Percentiles rank a stretch among this genome's conserved stretches.
Conservation (phyloP, 2,113 vertebrate species). For the Catharus minimus region DNA sequence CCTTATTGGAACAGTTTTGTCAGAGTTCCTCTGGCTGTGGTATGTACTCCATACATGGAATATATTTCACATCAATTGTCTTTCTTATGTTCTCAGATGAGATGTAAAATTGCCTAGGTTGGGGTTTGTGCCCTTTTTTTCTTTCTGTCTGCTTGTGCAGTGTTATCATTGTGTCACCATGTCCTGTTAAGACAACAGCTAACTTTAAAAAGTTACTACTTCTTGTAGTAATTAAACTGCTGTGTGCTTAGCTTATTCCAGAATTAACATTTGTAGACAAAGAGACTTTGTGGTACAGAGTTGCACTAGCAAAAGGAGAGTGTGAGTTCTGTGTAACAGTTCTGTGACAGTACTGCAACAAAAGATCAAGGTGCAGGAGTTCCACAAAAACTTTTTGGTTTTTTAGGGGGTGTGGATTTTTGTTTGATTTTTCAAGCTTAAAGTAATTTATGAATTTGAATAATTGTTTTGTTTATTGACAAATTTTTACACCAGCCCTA, state of each 20-base stretch:
- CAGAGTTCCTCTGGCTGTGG: conserved; percentile 98
- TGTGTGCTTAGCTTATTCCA: background rate
- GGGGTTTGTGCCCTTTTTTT: background rate
- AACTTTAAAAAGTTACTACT: background rate
- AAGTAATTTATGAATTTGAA: background rate
- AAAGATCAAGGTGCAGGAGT: background rate
- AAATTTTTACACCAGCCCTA: background rate
- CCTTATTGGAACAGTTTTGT: conserved; percentile 94
- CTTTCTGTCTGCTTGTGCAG: background rate
- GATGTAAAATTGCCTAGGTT: background rate
- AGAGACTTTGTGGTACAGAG: background rate
- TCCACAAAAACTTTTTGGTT: background rate
- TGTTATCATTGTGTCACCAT: background rate
- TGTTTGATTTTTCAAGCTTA: background rate
- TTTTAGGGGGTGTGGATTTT: background rate
- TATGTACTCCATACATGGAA: conserved; percentile 61
- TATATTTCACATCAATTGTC: background rate
- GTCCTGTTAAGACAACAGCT: background rate
- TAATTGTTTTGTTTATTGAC: background rate
- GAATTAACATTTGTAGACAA: background rate
- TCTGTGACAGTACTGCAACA: background rate
- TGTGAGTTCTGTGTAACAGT: background rate
- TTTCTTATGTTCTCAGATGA: background rate
- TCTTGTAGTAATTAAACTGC: background rate
- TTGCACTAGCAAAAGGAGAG: background rate